Evolutionary conservation across 2,113 vertebrate genomes (phyloP), one percentile per base, ranked within the genome.

Genomic region (Chelonoidis abingdonii): DNA sequence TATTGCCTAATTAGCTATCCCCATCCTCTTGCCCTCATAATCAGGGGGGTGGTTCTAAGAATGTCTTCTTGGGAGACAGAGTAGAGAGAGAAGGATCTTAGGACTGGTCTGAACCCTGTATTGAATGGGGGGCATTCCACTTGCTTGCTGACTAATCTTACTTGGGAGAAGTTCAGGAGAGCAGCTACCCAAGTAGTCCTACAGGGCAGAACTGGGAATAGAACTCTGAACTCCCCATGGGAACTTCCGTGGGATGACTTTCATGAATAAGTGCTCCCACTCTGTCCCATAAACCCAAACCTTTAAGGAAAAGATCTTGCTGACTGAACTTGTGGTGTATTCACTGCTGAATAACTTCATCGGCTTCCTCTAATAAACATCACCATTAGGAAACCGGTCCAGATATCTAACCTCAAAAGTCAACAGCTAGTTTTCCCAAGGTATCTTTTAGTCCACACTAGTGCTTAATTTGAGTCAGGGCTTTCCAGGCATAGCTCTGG

Each of bases 151-250:
- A 44, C 72, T 24, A 76, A 12, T 3, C 9, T 24, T 76, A 11
- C 22, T 12, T 1, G 2, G 83, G 5, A 2, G n/a, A 54, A 3
- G 5, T 21, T 0, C 0, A 81, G n/a, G 7, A 83, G 19, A 56
- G 4, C 11, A 44, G 24, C 38, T 41, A 75, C 21, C n/a, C 69
- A 41, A 24, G 69, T 1, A 27, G 1, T n/a, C 14, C 9, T 10
- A 92, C 79, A 47, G 22, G 85, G 50, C 38, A 44, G 47, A 80
- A 10, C 3, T 85, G 47, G 17, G 5, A 17, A 4, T 53, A 38
- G 8, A 57, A 1, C 31, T 54, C 29, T 62, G 10, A 9, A 62
- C 8, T 31, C 84, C 65, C 10, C 47, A 21, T 29, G 4, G 56
- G 84, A 82, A 86, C 80, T 17, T 89, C 47, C 17, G 53, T 80